A percentile compares a stretch with the other conserved stretches of the same genome.
Conservation (phyloP, 2,113 vertebrate genomes). For the Odocoileus virginianus region DNA sequence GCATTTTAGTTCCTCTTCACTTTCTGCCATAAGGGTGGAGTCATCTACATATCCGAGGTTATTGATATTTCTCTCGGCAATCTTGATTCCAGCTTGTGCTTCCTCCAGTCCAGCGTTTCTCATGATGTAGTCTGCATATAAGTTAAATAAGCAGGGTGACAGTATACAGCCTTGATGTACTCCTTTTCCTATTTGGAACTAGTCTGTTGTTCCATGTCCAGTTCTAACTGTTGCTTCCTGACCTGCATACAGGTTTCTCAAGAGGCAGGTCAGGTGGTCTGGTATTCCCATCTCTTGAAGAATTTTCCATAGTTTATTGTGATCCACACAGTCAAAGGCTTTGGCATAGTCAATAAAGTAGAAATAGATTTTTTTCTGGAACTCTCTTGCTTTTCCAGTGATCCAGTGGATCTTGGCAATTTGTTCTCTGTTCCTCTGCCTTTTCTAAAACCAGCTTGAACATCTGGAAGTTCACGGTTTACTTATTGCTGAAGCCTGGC, state of each 20-base stretch:
- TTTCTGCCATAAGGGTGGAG: not conserved
- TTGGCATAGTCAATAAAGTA: not conserved
- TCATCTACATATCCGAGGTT: not conserved
- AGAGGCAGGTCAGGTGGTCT: not conserved
- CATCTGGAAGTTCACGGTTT: not conserved
- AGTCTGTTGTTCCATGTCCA: not conserved
- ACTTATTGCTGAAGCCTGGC: too few relatives aligned
- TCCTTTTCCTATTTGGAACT: not conserved
- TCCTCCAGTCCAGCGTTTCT: not conserved
- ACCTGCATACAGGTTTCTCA: not conserved
- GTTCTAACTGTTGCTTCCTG: not conserved
- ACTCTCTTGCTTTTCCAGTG: not conserved
- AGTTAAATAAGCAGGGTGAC: not conserved
- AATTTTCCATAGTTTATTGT: not conserved
- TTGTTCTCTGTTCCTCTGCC: not conserved
- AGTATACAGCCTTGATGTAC: not conserved
- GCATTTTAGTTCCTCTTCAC: not conserved
- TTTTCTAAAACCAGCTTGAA: not conserved
- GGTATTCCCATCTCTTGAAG: not conserved
- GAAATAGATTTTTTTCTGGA: not conserved
- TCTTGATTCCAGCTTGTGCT: not conserved
- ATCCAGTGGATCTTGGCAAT: not conserved
- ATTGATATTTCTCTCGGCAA: not conserved
- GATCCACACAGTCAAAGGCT: not conserved
- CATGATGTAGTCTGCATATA: not conserved